phyloP scores from a whole-genome alignment of 2,888 invertebrate species.

The Cheilosia impressa region DNA sequence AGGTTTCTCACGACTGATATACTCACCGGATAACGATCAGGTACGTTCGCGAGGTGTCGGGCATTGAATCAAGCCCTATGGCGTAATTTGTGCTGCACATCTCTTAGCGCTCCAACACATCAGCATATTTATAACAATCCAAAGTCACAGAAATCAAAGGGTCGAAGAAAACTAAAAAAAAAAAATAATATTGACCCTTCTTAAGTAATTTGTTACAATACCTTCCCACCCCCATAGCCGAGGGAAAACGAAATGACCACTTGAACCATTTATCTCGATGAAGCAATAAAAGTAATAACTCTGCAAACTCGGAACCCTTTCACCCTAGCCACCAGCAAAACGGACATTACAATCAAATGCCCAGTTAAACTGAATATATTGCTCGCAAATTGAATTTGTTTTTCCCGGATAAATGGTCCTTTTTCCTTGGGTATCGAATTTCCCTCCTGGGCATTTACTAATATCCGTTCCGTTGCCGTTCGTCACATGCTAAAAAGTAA shows the following conservation, averaged over 20 bases:
- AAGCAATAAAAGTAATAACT: conserved; percentile 72
- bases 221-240: background rate
- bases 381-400: conserved; percentile 67
- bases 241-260: conserved; percentile 41
- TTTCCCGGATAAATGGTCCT: conserved; percentile 48
- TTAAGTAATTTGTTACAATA: conserved; percentile 37
- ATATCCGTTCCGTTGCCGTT: conserved; percentile 33
- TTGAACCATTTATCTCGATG: conserved; percentile 46
- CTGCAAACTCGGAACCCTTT: conserved; percentile 62
- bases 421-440: conserved; percentile 40
- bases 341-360: conserved; percentile 42
- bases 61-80: too few relatives aligned
- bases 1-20: too few relatives aligned
- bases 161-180: background rate
- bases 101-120: too few relatives aligned
- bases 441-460: conserved; percentile 65
- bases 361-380: conserved; percentile 72
- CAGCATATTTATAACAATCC: too few relatives aligned
- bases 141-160: too few relatives aligned
- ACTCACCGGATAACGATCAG: too few relatives aligned
- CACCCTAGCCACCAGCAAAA: conserved; percentile 6
- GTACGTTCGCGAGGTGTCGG: too few relatives aligned
- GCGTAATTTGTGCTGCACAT: too few relatives aligned
- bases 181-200: conserved; percentile 31
- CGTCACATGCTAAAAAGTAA: conserved; percentile 50